These are phyloP conservation scores for Crax fasciolata DNA, from an alignment of 2,797 vertebrate species.

Conservation along the genomic window DNA sequence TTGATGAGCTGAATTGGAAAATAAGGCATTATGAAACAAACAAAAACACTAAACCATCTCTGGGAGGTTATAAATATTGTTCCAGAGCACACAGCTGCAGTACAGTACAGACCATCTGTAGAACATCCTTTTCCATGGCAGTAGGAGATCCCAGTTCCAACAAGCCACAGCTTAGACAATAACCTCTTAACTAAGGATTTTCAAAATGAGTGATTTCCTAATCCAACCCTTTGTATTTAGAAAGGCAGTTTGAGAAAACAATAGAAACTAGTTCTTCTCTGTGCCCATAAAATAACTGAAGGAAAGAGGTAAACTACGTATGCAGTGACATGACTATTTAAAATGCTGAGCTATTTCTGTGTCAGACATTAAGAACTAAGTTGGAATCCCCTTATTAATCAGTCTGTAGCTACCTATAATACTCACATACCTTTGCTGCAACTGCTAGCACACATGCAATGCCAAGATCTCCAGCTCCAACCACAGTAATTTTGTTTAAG, in stretches of 20 bases:
- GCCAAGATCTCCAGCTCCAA: slow-evolving; percentile 94
- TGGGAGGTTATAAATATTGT: neutral
- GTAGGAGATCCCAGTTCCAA: neutral
- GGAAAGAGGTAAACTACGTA: neutral
- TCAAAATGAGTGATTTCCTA: neutral
- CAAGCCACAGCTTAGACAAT: neutral
- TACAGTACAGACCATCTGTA: neutral
- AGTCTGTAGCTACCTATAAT: neutral
- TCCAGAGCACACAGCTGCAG: neutral
- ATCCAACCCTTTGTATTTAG: neutral
- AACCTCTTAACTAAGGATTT: neutral
- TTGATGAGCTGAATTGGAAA: neutral
- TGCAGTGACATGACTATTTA: neutral
- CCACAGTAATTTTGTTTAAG: slow-evolving; percentile 90
- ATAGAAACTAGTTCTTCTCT: neutral
- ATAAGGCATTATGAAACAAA: neutral
- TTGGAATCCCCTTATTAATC: neutral
- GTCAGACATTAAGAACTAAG: neutral
- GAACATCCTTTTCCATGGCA: neutral
- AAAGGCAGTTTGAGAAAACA: slow-evolving; percentile 20
- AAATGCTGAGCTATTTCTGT: neutral
- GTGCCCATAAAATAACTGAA: neutral
- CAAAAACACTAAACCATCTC: neutral
- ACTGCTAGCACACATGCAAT: slow-evolving; percentile 92
- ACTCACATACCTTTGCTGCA: slow-evolving; percentile 89